Evolutionary conservation across 2,797 vertebrate genomes (phyloP), one percentile per base, ranked within the genome.

Genomic region (Carapus acus): DNA sequence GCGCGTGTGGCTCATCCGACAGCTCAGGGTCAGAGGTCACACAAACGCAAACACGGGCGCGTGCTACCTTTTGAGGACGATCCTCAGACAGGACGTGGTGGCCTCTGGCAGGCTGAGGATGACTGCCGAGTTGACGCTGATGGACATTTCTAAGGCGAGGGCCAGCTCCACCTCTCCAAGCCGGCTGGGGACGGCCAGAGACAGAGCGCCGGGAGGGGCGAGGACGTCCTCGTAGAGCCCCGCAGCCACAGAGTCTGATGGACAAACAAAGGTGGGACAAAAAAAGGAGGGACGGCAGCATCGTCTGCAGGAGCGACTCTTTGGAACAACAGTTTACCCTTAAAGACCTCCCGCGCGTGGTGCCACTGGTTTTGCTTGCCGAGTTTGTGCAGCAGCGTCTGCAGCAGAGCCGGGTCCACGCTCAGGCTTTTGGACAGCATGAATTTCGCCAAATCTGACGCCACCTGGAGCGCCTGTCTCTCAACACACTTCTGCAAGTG

Each of bases 131-230:
- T 93, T 92, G 65, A 87, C 84, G 14, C 90, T 85, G 68, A 98
- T 84, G 74, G 96, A 93, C 83, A 92, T 87, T 87, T 98, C 94
- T 3, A 92, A 87, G 29, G 88, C 71, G 77, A 98, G 83, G 22
- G 91, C 89, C 87, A 98, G 91, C 85, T 98, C 95, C 61, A 95
- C 78, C 62, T 96, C 94, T 33, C 87, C 89, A 20, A 97, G 74
- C 9, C 70, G 78, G 61, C 83, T 90, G 0, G 94, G 91, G 63
- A 97, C 80, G 0, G 49, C 74, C 33, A 98, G 78, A 8, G 85
- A 36, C 76, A 88, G 89, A 47, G 71, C 77, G 50, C 83, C 85
- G 0, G 79, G 62, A 21, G 86, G 86, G 45, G 85, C 89, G 0
- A 87, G 85, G 51, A 93, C 65, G 1, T 60, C 83, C 18, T 88